Base-by-base conservation (phyloP, 2,888 invertebrate genomes). In the Prosopocoilus inquinatus region DNA sequence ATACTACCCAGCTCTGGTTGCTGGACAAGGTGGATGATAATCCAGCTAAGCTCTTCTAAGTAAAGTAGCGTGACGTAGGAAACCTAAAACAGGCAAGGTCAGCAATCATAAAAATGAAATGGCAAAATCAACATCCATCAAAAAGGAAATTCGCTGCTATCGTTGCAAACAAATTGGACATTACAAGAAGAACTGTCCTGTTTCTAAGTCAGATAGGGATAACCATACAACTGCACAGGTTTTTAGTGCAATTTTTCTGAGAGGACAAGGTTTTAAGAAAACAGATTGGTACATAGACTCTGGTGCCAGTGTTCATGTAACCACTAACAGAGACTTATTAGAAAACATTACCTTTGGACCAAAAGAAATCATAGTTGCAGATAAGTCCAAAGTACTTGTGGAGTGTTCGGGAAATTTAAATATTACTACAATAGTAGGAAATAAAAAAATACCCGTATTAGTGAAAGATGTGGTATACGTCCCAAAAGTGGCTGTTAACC, bases 251-350 rank as follows among this genome's bases (percentile, higher is more conserved):
- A 9, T 34, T 34, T 34, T 34, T 34, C 9, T 34, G 9, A n/a
- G n/a, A n/a, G n/a, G n/a, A n/a, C n/a, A n/a, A n/a, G n/a, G n/a
- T n/a, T n/a, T n/a, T n/a, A 54, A 63, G n/a, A 64, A 60, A 12
- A 45, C 46, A n/a, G 65, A 68, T 36, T 71, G 64, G 61, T 71
- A 68, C 39, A 38, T 69, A 1, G 68, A 70, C 50, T 64, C 64
- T 5, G 70, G 67, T 4, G 68, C 68, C 13, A 67, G 65, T 49
- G 47, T 57, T 34, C 66, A 70, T 58, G 57, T 69, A 38, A 64
- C 64, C 12, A 52, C 58, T 11, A 56, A 59, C 9, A 55, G 13
- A n/a, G 20, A 35, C 38, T 47, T 35, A 38, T 11, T 47, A n/a
- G 9, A 12, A 7, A 15, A 35, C 11, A 35, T 45, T 20, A 20